Conservation (phyloP, 2,888 invertebrate genomes). For the Liopterus haemorrhoidalis region DNA sequence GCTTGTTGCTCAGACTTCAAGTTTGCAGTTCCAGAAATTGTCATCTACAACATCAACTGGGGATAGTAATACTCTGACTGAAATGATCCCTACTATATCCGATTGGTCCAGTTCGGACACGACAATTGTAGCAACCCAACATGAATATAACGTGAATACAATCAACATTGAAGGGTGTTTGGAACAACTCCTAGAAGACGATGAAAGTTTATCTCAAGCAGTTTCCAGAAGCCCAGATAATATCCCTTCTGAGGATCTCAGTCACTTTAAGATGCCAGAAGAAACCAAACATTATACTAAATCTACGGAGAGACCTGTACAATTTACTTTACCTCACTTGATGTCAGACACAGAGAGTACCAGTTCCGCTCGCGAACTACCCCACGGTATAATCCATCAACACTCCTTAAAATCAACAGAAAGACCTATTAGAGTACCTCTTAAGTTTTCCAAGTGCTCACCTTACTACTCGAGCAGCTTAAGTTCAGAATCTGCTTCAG, state of each 20-base stretch:
- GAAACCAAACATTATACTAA: constrained; percentile 43
- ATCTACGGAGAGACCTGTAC: constrained; percentile 50
- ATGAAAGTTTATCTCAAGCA: constrained; percentile 17
- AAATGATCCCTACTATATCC: constrained; percentile 69
- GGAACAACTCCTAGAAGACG: constrained; percentile 37
- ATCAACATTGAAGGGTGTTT: constrained; percentile 42
- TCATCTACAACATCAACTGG: constrained; percentile 42
- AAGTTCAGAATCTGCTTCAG: constrained; percentile 68
- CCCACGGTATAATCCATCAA: constrained; percentile 27
- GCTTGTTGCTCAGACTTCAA: constrained; percentile 54
- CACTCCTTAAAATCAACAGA: constrained; percentile 40
- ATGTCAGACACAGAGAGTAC: constrained; percentile 48
- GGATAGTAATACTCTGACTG: constrained; percentile 50
- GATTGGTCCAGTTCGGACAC: constrained; percentile 73
- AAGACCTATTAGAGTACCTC: constrained; percentile 44
- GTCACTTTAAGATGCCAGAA: constrained; percentile 33
- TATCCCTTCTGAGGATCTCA: constrained; percentile 43
- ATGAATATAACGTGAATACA: constrained; percentile 41
- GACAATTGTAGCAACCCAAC: constrained; percentile 60
- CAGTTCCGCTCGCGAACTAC: constrained; percentile 44
- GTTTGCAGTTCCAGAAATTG: constrained; percentile 43
- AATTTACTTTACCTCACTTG: constrained; percentile 48
- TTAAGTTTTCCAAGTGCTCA: constrained; percentile 61
- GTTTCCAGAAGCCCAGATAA: constrained; percentile 41
- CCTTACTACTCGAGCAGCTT: constrained; percentile 71